These are phyloP conservation scores for Latrodectus hesperus DNA, from an alignment of 2,888 invertebrate species.

Conservation along the genomic window DNA sequence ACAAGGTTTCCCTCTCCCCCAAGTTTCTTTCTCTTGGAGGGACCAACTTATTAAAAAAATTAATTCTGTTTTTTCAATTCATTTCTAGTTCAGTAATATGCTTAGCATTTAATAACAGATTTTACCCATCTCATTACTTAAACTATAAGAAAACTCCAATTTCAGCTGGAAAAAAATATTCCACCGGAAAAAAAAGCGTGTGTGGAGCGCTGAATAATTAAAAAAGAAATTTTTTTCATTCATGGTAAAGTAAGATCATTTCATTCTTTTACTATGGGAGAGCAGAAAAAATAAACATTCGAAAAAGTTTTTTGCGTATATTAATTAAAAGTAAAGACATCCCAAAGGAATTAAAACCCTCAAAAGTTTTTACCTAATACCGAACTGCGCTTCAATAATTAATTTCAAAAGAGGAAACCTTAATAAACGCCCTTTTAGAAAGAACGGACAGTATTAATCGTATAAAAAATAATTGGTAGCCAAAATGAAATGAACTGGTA, in stretches of 20 bases:
- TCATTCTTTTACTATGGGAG: conserved; percentile 24
- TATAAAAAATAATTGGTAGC: conserved; percentile 60
- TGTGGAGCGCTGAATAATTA: conserved; percentile 58
- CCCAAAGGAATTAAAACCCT: conserved; percentile 57
- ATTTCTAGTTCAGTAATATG: conserved; percentile 60
- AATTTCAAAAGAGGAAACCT: conserved; percentile 51
- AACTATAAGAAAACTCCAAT: conserved; percentile 63
- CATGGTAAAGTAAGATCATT: conserved; percentile 44
- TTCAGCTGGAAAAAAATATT: conserved; percentile 19
- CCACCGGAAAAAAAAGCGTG: conserved; percentile 23
- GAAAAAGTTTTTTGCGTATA: conserved; percentile 66
- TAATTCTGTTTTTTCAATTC: conserved; percentile 40
- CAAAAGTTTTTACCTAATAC: conserved; percentile 45
- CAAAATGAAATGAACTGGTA: conserved; percentile 56
- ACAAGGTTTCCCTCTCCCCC: conserved; percentile 37
- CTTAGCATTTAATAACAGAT: conserved; percentile 66
- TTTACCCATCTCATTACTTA: conserved; percentile 64
- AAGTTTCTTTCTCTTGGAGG: conserved; percentile 31
- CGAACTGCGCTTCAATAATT: conserved; percentile 62
- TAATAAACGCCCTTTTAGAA: conserved; percentile 60
- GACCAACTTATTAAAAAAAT: conserved; percentile 44
- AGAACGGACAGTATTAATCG: conserved; percentile 51
- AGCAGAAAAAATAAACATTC: conserved; percentile 62
- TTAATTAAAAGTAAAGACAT: conserved; percentile 68
- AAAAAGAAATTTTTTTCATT: conserved; percentile 41